Evolutionary conservation across 2,797 vertebrate species (phyloP).

Genomic region (Discoglossus pictus): DNA sequence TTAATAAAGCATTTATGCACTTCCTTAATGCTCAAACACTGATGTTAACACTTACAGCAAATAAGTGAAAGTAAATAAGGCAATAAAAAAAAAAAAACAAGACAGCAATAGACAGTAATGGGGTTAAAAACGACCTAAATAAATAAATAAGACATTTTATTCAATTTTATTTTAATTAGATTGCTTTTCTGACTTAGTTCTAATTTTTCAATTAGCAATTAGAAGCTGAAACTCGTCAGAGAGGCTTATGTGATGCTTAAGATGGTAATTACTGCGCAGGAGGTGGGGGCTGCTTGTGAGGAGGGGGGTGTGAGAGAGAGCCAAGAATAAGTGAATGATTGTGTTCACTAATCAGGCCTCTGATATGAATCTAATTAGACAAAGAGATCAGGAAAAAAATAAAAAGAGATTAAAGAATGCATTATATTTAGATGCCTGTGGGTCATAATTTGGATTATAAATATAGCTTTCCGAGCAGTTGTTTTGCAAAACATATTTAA

Average conservation of each 20-base stretch:
- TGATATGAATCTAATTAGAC: constrained; percentile 79
- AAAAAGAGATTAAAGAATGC: constrained; percentile 62
- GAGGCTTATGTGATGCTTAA: constrained; percentile 77
- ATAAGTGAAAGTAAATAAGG: too few relatives aligned
- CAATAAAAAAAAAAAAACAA: too few relatives aligned
- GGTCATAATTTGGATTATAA: constrained; percentile 64
- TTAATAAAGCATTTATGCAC: too few relatives aligned
- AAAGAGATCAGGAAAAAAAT: constrained; percentile 67
- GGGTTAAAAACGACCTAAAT: constrained; percentile 53
- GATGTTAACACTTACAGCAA: too few relatives aligned
- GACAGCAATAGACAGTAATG: constrained; percentile 7
- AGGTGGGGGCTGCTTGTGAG: constrained; percentile 76
- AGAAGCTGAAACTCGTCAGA: constrained; percentile 84
- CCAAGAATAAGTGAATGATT: constrained; percentile 77
- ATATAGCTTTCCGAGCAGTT: constrained; percentile 43
- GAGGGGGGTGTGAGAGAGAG: constrained; percentile 53
- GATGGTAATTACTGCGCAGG: constrained; percentile 81
- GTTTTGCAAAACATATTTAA: constrained; percentile 32
- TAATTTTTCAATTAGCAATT: constrained; percentile 99
- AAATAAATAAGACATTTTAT: constrained; percentile 81
- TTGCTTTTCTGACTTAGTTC: constrained; percentile 91
- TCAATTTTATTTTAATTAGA: constrained; percentile 96
- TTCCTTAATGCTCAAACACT: too few relatives aligned
- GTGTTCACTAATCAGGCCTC: constrained; percentile 74
- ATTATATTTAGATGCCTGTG: constrained; percentile 58